Evolutionary conservation across 1,140 invertebrate genomes (phyloP), one percentile per base, ranked within the genome.

Genomic region (Samia ricini): DNA sequence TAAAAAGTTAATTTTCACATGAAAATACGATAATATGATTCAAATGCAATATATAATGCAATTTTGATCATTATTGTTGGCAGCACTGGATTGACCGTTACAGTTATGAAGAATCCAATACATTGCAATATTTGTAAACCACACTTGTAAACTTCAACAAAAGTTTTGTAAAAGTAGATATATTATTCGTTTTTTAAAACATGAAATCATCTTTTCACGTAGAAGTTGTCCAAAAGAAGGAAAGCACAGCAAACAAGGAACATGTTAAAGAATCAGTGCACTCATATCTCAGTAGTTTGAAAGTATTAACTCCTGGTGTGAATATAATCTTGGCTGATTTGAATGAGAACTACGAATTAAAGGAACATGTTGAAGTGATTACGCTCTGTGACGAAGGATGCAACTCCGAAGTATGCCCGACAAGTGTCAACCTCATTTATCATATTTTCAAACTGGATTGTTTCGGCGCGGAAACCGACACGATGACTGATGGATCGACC

Each of bases 401-500:
- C 18, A 73, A 82, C 19, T 55, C 68, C 2, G 80, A 81, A 36
- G 68, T 88, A 4, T 62, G 64, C 15, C 61, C 75, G 19, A 69
- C 69, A 0, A 72, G 74, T 4, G 73, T 76, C 5, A 79, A 85
- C 23, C 59, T 90, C 15, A 63, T 76, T 3, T 85, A 81, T 61
- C 85, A 89, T 60, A 70, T 90, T 0, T 89, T 79, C 59, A 83
- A 74, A 21, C 56, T 90, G 19, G 78, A 88, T 49, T 58, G 71
- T 4, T 75, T 81, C 50, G 82, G 85, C 1, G 75, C 77, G 0
- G 83, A 84, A 64, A 83, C 72, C 0, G 85, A 87, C 48, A 82
- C 77, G 0, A 75, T 82, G 76, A 81, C 75, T 4, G 82, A 86
- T 42, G 91, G 91, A 26, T 90, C 90, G 7, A 91, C 92, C 12